Conservation (phyloP, 2,797 vertebrate genomes). For the Parauchenoglanis punctatus region DNA sequence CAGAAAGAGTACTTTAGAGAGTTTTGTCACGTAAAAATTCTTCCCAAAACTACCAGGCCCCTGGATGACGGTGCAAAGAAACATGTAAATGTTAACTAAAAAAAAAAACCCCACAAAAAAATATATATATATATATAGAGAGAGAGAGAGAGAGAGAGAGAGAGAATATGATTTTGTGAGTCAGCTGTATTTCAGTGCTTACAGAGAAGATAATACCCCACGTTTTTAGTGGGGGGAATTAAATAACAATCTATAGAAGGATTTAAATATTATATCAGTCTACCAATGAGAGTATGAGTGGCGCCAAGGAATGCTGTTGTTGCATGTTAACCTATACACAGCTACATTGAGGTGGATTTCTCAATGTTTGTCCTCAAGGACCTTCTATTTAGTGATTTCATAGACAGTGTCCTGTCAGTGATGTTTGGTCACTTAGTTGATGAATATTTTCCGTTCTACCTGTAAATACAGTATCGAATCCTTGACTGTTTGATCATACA, state of each 20-base stretch:
- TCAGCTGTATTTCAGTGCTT: conserved; percentile 64
- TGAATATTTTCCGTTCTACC: conserved; percentile 54
- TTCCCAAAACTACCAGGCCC: conserved; percentile 59
- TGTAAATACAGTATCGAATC: conserved; percentile 75
- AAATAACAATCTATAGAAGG: conserved; percentile 66
- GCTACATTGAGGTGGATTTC: conserved; percentile 75
- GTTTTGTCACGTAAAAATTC: conserved; percentile 58
- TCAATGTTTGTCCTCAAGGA: conserved; percentile 76
- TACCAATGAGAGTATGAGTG: conserved; percentile 68
- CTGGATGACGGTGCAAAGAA: conserved; percentile 63
- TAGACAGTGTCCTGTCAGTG: conserved; percentile 58
- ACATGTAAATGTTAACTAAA: conserved; percentile 53
- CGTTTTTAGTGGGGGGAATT: conserved; percentile 66
- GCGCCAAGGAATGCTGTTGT: conserved; percentile 78
- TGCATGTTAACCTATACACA: conserved; percentile 81
- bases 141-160: conserved; percentile 41
- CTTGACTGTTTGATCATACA: conserved; percentile 62
- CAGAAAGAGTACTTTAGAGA: conserved; percentile 57
- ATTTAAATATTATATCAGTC: conserved; percentile 57
- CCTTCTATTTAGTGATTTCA: conserved; percentile 70
- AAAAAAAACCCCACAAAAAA: not conserved
- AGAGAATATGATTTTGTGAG: conserved; percentile 67
- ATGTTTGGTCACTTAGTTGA: conserved; percentile 53
- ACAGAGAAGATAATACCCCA: conserved; percentile 61
- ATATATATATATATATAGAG: conserved; percentile 39